Base-by-base conservation (phyloP, 2,113 vertebrate genomes). In the Nibea coibor region DNA sequence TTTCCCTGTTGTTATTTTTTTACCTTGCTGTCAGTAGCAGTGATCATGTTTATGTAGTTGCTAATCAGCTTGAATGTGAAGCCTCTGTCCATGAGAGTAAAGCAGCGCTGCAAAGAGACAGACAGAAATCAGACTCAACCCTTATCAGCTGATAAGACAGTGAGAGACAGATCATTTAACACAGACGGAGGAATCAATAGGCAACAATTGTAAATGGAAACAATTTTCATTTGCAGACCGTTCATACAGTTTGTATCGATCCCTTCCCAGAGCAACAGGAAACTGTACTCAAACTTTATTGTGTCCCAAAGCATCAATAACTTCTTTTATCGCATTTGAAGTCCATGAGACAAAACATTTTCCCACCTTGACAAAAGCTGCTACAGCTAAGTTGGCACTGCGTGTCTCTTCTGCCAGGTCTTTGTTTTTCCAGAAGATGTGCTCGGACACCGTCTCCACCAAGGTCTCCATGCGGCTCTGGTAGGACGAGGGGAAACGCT, bases 51-150 rank as follows among this genome's bases (percentile, higher is more conserved):
- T 75, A 98, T 93, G 35, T 99, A 99, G 87, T 94, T 96, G 92
- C 96, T 98, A 56, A 99, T 95, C 81, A 98, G 92, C 88, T 95
- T 98, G 92, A 99, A 98, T 79, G 97, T 96, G 91, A 97, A 97
- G 72, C 98, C 98, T 93, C 98, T 93, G 91, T 99, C 97, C 97
- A 99, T 97, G 85, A 99, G 95, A 0, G 97, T 98, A 74, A 99
- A 98, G 84, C 98, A 99, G 47, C 96, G 97, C 98, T 99, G 87
- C 63, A 59, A 64, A 53, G 5, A 82, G 8, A 76, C n/a, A 28
- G 42, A 68, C 28, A 80, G 19, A 74, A 14, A 76, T 20, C 10
- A 50, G 6, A 81, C 8, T 68, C 51, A 43, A 54, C 26, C 24
- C 24, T 26, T 26, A 63, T 76, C 19, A 65, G 56, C 56, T 75